Evolutionary conservation across 2,797 vertebrate species (phyloP).

Genomic region (Chelonia mydas): DNA sequence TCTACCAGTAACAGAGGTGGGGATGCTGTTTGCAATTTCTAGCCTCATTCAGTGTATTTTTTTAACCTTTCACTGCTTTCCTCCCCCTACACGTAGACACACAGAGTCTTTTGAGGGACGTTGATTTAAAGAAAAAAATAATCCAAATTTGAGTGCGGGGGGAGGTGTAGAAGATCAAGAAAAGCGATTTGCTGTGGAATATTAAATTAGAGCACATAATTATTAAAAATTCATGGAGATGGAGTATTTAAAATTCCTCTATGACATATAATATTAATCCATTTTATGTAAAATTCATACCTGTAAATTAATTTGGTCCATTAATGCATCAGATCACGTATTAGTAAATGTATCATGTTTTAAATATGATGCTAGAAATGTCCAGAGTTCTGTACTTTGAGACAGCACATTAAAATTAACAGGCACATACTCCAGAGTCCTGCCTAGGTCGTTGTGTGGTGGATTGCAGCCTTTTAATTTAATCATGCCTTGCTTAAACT

Average conservation of each 20-base stretch:
- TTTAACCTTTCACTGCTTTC: not conserved
- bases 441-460: conserved; percentile 53
- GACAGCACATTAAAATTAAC: conserved; percentile 75
- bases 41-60: not conserved
- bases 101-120: not conserved
- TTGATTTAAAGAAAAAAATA: not conserved
- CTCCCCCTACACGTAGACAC: not conserved
- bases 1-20: not conserved
- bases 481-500: conserved; percentile 53
- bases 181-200: conserved; percentile 62
- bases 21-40: not conserved
- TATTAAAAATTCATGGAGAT: conserved; percentile 81
- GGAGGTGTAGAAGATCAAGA: conserved; percentile 5
- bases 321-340: conserved; percentile 75
- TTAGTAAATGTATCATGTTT: conserved; percentile 69
- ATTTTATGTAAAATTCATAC: conserved; percentile 85
- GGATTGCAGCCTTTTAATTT: conserved; percentile 71
- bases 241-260: conserved; percentile 80
- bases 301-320: conserved; percentile 81
- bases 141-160: conserved; percentile 25
- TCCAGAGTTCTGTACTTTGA: conserved; percentile 56
- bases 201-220: conserved; percentile 77
- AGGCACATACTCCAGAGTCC: conserved; percentile 35
- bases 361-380: conserved; percentile 72
- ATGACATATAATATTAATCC: conserved; percentile 82